phyloP scores from a whole-genome alignment of 1,140 invertebrate genomes.

The Caenorhabditis tropicalis region DNA sequence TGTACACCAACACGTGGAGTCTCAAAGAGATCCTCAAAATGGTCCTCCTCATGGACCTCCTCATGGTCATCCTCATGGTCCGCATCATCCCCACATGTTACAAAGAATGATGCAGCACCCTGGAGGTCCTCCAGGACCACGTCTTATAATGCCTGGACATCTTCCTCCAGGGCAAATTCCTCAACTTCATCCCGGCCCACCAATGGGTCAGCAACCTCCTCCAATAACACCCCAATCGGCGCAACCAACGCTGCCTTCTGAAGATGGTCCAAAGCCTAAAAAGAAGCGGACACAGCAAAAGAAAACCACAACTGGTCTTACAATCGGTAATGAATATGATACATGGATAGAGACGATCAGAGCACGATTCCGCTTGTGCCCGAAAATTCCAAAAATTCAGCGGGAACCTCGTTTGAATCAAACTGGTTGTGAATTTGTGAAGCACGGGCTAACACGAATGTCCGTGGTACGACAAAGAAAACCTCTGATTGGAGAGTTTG shows the following conservation, averaged over 20 bases:
- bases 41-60: not conserved
- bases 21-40: no score
- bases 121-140: not conserved
- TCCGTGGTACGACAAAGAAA: not conserved
- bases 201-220: not conserved
- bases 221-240: not conserved
- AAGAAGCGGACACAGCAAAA: slow-evolving; percentile 67
- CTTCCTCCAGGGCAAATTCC: not conserved
- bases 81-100: not conserved
- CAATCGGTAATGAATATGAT: not conserved
- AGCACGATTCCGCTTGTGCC: not conserved
- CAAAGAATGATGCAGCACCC: slow-evolving; percentile 8
- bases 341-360: not conserved
- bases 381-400: slow-evolving; percentile 58
- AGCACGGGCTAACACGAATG: not conserved
- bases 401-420: slow-evolving; percentile 21
- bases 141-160: not conserved
- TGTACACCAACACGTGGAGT: not conserved
- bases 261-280: slow-evolving; percentile 60
- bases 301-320: slow-evolving; percentile 51
- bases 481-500: not conserved
- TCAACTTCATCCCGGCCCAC: not conserved
- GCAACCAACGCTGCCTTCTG: slow-evolving; percentile 12
- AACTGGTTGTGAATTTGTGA: not conserved
- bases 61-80: not conserved